phyloP scores from a whole-genome alignment of 2,888 invertebrate genomes.

The Clivina fossor region DNA sequence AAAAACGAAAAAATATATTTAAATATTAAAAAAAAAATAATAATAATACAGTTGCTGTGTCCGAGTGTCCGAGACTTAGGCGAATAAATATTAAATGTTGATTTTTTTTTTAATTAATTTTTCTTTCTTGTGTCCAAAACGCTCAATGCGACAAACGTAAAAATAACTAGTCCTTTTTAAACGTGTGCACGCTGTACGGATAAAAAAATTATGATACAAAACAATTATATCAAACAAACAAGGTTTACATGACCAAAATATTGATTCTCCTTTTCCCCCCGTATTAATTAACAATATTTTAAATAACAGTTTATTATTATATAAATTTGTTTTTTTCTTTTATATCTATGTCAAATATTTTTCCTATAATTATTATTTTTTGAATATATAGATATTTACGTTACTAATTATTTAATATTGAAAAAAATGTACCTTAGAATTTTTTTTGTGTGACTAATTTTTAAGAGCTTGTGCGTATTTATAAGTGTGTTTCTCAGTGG shows the following conservation, averaged over 20 bases:
- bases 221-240: no score
- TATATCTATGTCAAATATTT: constrained; percentile 32
- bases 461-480: constrained; percentile 31
- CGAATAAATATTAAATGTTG: background rate
- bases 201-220: constrained; percentile 27
- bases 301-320: constrained; percentile 32
- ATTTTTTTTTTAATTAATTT: background rate
- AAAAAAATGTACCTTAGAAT: constrained; percentile 25
- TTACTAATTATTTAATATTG: constrained; percentile 15
- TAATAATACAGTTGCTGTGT: no score
- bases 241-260: constrained; percentile 33
- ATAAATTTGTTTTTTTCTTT: constrained; percentile 32
- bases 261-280: constrained; percentile 32
- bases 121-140: constrained; percentile 33
- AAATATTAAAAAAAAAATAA: no score
- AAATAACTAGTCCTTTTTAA: constrained; percentile 51
- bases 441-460: constrained; percentile 19
- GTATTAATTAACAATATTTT: constrained; percentile 30
- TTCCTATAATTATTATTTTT: constrained; percentile 36
- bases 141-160: constrained; percentile 43
- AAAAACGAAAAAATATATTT: no score
- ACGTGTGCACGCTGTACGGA: constrained; percentile 33
- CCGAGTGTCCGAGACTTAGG: background rate
- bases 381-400: constrained; percentile 34
- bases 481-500: constrained; percentile 34